phyloP scores from a whole-genome alignment of 2,113 vertebrate genomes.

The Urocolius indicus region DNA sequence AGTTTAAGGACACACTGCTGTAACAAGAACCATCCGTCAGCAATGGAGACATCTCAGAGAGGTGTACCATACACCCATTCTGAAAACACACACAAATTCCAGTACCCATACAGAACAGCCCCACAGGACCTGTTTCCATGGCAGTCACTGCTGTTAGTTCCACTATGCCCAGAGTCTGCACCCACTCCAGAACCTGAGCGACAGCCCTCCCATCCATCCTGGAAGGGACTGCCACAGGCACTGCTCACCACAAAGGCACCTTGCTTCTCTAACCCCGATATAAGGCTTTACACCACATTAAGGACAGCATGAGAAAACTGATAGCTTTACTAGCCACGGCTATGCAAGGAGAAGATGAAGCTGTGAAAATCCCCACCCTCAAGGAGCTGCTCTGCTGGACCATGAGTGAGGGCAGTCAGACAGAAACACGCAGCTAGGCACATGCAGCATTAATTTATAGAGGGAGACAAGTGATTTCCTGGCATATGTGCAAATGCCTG shows the following conservation, averaged over 20 bases:
- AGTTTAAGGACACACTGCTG: slow-evolving; percentile 45
- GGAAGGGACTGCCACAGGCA: accelerated
- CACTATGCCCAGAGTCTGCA: background rate
- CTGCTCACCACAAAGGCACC: background rate
- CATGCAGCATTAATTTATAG: background rate
- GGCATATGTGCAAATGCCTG: background rate
- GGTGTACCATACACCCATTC: background rate
- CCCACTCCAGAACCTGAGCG: background rate
- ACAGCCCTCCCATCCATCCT: background rate
- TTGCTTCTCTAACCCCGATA: background rate
- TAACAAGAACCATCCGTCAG: slow-evolving; percentile 26
- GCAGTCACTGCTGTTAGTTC: background rate
- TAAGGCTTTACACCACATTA: background rate
- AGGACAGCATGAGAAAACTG: background rate
- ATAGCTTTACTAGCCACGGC: background rate
- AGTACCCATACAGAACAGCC: background rate
- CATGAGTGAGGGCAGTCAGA: background rate
- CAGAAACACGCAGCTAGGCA: background rate
- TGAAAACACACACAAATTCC: slow-evolving; percentile 19
- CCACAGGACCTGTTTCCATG: background rate
- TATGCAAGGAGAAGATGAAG: background rate
- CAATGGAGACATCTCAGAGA: background rate
- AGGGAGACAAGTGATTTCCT: background rate
- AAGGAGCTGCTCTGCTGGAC: background rate
- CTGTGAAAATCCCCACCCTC: background rate